Conservation (phyloP, 2,888 invertebrate species). For the Polyommatus iphigenia region DNA sequence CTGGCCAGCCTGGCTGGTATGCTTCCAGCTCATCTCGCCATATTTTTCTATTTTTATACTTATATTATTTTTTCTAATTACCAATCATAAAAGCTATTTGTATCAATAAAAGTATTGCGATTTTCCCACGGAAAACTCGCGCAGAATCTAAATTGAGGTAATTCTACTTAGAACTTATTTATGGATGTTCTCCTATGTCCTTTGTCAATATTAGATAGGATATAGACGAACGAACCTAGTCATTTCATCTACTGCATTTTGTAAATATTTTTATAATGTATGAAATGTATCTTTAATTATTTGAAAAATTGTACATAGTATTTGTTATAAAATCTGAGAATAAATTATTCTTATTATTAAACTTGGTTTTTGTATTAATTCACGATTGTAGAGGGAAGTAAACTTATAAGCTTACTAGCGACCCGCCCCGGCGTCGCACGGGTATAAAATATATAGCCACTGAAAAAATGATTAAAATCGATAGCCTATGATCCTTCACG, state of each 20-base stretch:
- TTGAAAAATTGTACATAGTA: not conserved
- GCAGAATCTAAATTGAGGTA: not conserved
- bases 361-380: not conserved
- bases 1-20: too few species aligned
- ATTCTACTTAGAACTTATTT: not conserved
- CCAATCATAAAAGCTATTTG: not conserved
- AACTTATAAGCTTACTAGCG: too few species aligned
- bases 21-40: too few species aligned
- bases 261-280: conserved; percentile 15
- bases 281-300: not conserved
- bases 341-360: not conserved
- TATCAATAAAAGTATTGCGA: not conserved
- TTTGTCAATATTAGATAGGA: too few species aligned
- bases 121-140: not conserved
- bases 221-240: not conserved
- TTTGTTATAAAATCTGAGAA: not conserved
- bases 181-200: not conserved
- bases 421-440: too few species aligned
- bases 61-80: too few species aligned
- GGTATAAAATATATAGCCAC: too few species aligned
- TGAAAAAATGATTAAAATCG: too few species aligned
- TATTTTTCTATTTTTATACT: too few species aligned
- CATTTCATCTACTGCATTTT: conserved; percentile 14
- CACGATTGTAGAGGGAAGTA: too few species aligned
- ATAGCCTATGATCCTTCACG: too few species aligned